A percentile compares a stretch with the other conserved stretches of the same genome.
Evolutionary conservation across 2,113 vertebrate genomes (phyloP).

Genomic region (Mastomys coucha): DNA sequence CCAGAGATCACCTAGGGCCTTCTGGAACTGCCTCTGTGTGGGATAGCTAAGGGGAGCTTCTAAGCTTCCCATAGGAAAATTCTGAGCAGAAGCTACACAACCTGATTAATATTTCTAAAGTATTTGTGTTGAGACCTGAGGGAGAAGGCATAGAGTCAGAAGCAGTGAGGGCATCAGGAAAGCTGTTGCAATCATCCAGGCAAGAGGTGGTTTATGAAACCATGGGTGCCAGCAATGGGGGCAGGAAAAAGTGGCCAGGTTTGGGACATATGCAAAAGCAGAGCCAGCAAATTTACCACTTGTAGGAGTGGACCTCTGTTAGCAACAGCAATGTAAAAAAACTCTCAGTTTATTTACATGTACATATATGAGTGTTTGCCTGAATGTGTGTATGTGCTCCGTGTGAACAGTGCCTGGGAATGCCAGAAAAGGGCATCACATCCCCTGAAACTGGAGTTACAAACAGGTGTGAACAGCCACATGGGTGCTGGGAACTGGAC

Average conservation of each 20-base stretch:
- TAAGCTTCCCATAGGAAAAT: too few relatives aligned
- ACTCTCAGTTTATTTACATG: neutral
- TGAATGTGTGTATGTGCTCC: too few relatives aligned
- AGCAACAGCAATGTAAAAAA: neutral
- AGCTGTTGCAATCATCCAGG: neutral
- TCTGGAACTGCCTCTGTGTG: neutral
- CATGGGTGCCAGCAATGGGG: neutral
- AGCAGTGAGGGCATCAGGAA: neutral
- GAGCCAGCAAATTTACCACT: neutral
- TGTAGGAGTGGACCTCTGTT: neutral
- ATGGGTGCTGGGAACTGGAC: neutral
- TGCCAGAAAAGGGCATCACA: neutral
- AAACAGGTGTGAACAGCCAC: neutral
- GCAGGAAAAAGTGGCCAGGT: neutral
- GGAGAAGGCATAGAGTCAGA: neutral
- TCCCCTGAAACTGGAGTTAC: neutral
- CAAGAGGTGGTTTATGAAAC: neutral
- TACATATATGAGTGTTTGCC: neutral
- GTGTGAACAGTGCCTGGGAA: neutral
- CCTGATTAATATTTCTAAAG: slow-evolving; percentile 26
- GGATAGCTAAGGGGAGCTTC: neutral
- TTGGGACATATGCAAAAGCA: neutral
- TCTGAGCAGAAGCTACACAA: neutral
- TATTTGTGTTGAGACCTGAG: neutral
- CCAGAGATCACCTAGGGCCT: neutral